Evolutionary conservation across 2,113 vertebrate genomes (phyloP).

Genomic region (Nestor notabilis): DNA sequence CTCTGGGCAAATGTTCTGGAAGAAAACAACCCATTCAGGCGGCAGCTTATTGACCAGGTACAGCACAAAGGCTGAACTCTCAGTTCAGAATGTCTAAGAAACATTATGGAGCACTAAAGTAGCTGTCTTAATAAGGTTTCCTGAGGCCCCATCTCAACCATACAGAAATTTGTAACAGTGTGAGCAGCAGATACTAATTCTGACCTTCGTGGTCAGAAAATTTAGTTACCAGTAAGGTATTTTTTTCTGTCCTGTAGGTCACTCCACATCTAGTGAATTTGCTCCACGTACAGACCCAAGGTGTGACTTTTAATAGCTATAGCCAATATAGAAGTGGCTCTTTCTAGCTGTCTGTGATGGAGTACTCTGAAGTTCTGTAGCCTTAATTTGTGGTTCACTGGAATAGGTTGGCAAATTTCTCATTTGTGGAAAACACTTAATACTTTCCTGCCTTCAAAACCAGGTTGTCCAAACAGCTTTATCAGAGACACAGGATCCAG

Average conservation of each 20-base stretch:
- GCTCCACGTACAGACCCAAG: not conserved
- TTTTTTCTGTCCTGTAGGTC: not conserved
- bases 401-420: not conserved
- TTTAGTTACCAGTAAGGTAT: not conserved
- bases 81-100: not conserved
- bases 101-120: not conserved
- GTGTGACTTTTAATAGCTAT: not conserved
- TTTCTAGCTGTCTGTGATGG: not conserved
- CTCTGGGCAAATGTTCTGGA: conserved; percentile 90
- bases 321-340: not conserved
- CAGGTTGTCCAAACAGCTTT: conserved; percentile 94
- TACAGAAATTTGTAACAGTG: not conserved
- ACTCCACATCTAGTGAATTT: not conserved
- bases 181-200: not conserved
- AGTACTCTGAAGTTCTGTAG: not conserved
- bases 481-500: conserved; percentile 91
- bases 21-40: conserved; percentile 85
- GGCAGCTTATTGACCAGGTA: conserved; percentile 92
- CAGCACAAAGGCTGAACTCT: not conserved
- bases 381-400: not conserved
- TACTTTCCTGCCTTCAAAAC: not conserved
- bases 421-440: not conserved
- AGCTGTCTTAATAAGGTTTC: not conserved
- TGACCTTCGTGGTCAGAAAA: not conserved
- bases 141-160: not conserved